Conservation (phyloP, 1,140 invertebrate species). For the Leptopilina clavipes region DNA sequence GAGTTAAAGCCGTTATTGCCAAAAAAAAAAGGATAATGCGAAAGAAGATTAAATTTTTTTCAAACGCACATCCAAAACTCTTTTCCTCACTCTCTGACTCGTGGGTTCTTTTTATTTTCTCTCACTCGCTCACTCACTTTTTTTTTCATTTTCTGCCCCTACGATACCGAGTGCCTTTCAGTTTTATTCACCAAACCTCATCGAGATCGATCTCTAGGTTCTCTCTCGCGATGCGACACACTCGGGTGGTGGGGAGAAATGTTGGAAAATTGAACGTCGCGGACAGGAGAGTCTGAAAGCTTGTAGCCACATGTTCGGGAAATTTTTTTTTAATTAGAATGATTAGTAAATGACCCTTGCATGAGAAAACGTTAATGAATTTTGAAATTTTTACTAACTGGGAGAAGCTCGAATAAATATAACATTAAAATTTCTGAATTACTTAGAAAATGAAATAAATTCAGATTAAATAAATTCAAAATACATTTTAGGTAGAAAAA, state of each 20-base stretch:
- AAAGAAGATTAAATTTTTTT: constrained; percentile 64
- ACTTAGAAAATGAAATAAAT: too few species aligned
- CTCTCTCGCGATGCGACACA: neutral
- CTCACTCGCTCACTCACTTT: neutral
- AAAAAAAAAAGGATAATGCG: constrained; percentile 64
- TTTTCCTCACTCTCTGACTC: constrained; percentile 30
- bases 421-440: too few species aligned
- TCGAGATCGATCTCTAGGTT: constrained; percentile 13
- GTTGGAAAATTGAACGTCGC: constrained; percentile 27
- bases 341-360: neutral
- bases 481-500: too few species aligned
- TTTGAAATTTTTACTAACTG: too few species aligned
- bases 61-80: constrained; percentile 34
- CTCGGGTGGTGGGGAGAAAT: neutral
- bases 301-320: neutral
- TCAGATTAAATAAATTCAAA: too few species aligned
- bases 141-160: neutral
- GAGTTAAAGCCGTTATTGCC: constrained; percentile 56
- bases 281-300: neutral
- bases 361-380: too few species aligned
- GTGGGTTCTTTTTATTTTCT: neutral
- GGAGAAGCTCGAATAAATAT: too few species aligned
- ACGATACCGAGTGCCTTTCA: neutral
- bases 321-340: neutral
- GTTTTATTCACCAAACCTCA: constrained; percentile 15